Evolutionary conservation across 2,113 vertebrate species (phyloP), one percentile per base, ranked within the genome.

Genomic region (Salvelinus alpinus): DNA sequence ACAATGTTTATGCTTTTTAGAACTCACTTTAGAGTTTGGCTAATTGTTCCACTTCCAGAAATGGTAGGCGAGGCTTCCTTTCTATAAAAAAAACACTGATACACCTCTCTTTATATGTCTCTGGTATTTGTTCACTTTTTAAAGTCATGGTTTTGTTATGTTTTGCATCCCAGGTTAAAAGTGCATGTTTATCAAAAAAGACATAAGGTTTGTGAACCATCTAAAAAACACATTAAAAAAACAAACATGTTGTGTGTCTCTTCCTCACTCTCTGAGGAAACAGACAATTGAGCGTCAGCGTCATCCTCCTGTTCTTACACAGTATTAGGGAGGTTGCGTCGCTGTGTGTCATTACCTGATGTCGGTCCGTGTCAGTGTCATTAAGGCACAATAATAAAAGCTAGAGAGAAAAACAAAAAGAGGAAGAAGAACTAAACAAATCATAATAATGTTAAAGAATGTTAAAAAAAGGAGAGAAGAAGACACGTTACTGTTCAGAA

Each of bases 371-470:
- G 68, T 80, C 73, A 86, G 76, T 76, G 88, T 92, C 91, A 74
- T 96, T 96, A 98, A 95, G 96, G 96, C 96, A 96, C 97, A 93
- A 98, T 94, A 94, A 98, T 97, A 93, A 98, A 97, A 88, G 96
- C 96, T 95, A 98, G 94, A 90, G 96, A 98, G 94, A 98, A 98
- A 95, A 97, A 98, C 93, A 98, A 94, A 95, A 98, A 98, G 89
- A 98, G 96, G 94, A 98, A 98, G 95, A 97, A 94, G 96, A 98
- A 98, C 96, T 98, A 88, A 89, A 89, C 75, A 79, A 88, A 95
- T 44, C 38, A 44, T 44, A 90, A 94, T 24, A 92, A 90, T 75
- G 85, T 82, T 83, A 82, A 91, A 80, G 87, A 67, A 16, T 85
- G 88, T 89, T 81, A 88, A 87, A 84, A 90, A 80, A 75, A 11